These are phyloP conservation scores for Xylocampa areola DNA, from an alignment of 2,888 invertebrate genomes.

Conservation along the genomic window DNA sequence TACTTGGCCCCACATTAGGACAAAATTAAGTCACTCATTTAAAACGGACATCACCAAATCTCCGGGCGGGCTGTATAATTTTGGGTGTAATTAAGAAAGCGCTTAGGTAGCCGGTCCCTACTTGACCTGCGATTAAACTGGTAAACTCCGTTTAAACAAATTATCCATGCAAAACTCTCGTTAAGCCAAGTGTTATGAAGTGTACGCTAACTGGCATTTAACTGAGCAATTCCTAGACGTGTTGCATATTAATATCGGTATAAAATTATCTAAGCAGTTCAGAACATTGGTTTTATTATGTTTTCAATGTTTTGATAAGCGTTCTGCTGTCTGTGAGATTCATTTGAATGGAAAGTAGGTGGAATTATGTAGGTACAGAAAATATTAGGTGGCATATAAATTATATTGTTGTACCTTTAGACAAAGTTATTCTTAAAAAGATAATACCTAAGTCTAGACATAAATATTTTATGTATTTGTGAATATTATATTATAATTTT, in stretches of 20 bases:
- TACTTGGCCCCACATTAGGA: background rate
- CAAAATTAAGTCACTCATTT: constrained; percentile 31
- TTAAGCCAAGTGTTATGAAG: constrained; percentile 62
- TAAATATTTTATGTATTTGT: background rate
- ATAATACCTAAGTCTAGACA: background rate
- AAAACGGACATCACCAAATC: constrained; percentile 49
- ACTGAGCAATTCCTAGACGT: constrained; percentile 71
- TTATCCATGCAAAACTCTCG: constrained; percentile 76
- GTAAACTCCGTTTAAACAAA: constrained; percentile 80
- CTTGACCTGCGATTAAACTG: constrained; percentile 78
- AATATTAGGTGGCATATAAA: background rate
- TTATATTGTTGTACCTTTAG: background rate
- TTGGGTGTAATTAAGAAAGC: constrained; percentile 78
- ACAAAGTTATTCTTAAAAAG: background rate
- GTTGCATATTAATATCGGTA: constrained; percentile 75
- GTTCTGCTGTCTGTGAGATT: constrained; percentile 11
- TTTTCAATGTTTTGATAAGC: constrained; percentile 47
- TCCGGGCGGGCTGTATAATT: constrained; percentile 71
- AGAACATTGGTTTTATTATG: constrained; percentile 68
- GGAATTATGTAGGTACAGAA: background rate
- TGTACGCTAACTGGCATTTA: constrained; percentile 63
- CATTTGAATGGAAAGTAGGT: constrained; percentile 4
- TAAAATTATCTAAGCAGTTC: constrained; percentile 67
- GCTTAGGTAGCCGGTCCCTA: constrained; percentile 68
- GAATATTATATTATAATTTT: too few species aligned